Evolutionary conservation across 2,888 invertebrate genomes (phyloP), one percentile per base, ranked within the genome.

Genomic region (Ornithoptera alexandrae): DNA sequence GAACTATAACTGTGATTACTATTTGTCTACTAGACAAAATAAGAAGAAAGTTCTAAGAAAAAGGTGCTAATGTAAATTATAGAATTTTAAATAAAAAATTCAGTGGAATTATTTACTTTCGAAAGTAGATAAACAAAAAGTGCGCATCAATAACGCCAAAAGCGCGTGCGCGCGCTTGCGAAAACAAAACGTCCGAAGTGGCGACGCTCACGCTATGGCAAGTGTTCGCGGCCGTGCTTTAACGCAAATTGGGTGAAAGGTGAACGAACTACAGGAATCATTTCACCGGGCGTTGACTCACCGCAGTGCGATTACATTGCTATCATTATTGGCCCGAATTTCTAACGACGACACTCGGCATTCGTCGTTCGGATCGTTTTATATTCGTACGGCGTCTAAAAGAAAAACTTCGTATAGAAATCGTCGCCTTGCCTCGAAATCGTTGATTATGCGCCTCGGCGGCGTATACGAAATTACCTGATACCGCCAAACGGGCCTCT

Each of bases 171-270:
- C 77, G 75, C 77, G 77, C 62, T 78, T 77, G 75, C 70, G 77
- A 74, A 81, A 77, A 75, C 78, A 57, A 72, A 74, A 71, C 62
- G 76, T 72, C 72, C 70, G 65, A 72, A 67, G 69, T 72, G 68
- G 71, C 69, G 67, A 71, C 70, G 72, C 70, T 69, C 74, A 77
- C 71, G 74, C 73, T 76, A 76, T 73, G 76, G 74, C 83, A 77
- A 78, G 80, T 73, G 76, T 79, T 78, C 78, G 77, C 78, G 80
- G 81, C 73, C 81, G 84, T 69, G 79, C 79, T 82, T 85, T 85
- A 86, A 84, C 81, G 83, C 83, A 88, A 89, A 88, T 85, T 89
- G 84, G 89, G 89, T 89, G 87, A 89, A 87, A 88, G 88, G 87
- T 89, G 80, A 88, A 84, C 73, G 84, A 82, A 79, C 88, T 69